Base-by-base conservation (phyloP, 1,140 invertebrate species). In the Andricus grossulariae region DNA sequence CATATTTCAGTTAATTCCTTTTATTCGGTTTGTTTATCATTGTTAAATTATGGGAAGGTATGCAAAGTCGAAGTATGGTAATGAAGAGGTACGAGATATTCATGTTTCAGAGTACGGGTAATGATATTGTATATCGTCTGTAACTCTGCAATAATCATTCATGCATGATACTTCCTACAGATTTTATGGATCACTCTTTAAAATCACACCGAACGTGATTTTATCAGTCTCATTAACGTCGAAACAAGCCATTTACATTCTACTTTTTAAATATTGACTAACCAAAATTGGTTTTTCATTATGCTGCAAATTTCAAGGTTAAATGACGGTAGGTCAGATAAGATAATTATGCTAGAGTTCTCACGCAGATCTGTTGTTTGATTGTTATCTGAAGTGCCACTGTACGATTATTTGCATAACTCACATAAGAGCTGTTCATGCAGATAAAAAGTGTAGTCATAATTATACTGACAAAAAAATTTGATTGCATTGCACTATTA, bases 361-460 rank as follows among this genome's bases (percentile, higher is more conserved):
- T 79, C 84, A 84, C 80, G 81, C 75, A 77, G 84, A 84, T 78
- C 79, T 32, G 25, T 32, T 32, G 25, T 3, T 32, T 32, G 25
- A 32, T 32, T 32, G 25, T 32, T 32, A 32, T 32, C 25, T 76
- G 76, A 74, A 77, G 45, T 77, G 82, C 74, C 80, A 74, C 76
- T 50, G 73, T 83, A 82, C 78, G 80, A 83, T 85, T 85, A 85
- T 85, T 83, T 83, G 80, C 80, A 74, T 70, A 66, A 76, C 57
- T 80, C 73, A 80, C 79, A 84, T 75, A 74, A 82, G 75, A 50
- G 70, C 74, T 74, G 32, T 60, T 21, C 71, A 72, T 71, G 77
- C 50, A 10, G 39, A 45, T 45, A 45, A 45, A 7, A 45, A 45
- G 39, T 10, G 6, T 45, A 11, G 0, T 45, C 10, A 45, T 45